These are phyloP conservation scores for Cyprinodon tularosa DNA, from an alignment of 2,113 vertebrate genomes.

Conservation along the genomic window DNA sequence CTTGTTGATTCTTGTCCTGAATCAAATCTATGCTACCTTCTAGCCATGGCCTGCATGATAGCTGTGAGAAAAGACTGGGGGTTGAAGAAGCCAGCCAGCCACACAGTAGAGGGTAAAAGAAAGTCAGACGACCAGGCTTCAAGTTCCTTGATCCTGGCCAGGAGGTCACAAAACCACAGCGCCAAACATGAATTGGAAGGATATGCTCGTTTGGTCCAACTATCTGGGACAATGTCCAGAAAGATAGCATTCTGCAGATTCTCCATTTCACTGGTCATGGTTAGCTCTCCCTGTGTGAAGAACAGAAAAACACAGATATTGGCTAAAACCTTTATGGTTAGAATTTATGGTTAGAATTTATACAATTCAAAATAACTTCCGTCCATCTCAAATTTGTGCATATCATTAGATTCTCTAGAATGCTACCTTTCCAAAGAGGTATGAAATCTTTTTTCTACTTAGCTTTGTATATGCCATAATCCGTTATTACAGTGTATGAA, in stretches of 20 bases:
- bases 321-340: neutral
- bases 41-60: conserved; percentile 91
- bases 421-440: too few relatives aligned
- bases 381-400: too few relatives aligned
- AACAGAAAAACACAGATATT: neutral
- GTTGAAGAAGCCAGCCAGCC: conserved; percentile 94
- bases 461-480: too few relatives aligned
- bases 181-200: conserved; percentile 87
- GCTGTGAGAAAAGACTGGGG: conserved; percentile 95
- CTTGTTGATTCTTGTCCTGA: neutral
- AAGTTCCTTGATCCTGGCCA: conserved; percentile 87
- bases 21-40: conserved; percentile 57
- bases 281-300: conserved; percentile 87
- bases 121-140: conserved; percentile 91
- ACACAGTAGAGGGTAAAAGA: conserved; percentile 83
- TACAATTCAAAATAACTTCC: too few relatives aligned
- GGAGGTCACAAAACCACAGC: conserved; percentile 90
- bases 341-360: too few relatives aligned
- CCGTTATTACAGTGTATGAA: too few relatives aligned
- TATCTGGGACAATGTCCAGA: conserved; percentile 85
- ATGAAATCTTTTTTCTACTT: too few relatives aligned
- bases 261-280: conserved; percentile 95
- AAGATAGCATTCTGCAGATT: conserved; percentile 87
- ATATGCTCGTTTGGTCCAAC: conserved; percentile 88
- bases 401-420: too few relatives aligned